Evolutionary conservation across 1,140 invertebrate species (phyloP), one percentile per base, ranked within the genome.

Genomic region (Daktulosphaira vitifoliae): DNA sequence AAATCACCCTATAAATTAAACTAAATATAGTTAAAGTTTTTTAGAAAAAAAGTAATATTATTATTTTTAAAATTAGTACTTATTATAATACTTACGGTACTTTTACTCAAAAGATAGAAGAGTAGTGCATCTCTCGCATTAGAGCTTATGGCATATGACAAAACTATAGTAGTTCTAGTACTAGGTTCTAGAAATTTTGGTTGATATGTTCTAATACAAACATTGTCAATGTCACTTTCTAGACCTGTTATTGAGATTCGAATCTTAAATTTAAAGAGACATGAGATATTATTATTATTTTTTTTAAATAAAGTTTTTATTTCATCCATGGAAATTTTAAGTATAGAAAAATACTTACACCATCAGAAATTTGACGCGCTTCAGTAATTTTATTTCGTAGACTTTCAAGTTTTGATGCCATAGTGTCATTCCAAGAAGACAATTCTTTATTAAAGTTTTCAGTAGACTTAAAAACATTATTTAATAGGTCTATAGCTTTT

Each of bases 301-400:
- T n/a, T n/a, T n/a, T n/a, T n/a, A n/a, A n/a, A n/a, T n/a, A n/a
- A n/a, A n/a, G n/a, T n/a, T n/a, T n/a, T n/a, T n/a, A n/a, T n/a
- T n/a, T n/a, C n/a, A n/a, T n/a, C n/a, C n/a, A n/a, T n/a, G n/a
- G n/a, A n/a, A n/a, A n/a, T n/a, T n/a, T n/a, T n/a, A 33, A 5
- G 29, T 33, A 0, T 16, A 46, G 38, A 20, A 15, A 48, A 53
- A 1, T 33, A 77, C 79, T 81, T 77, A 91, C 88, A 48, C 83
- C 84, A 51, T 89, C 83, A 1, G 90, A 89, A 11, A 84, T 83
- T 74, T 93, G 89, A 69, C 82, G 80, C 0, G 90, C 88, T 71
- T 87, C 81, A 2, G 81, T 77, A 54, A 93, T 89, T 73, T 85
- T 84, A 71, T 86, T 80, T 26, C 81, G 80, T 0, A 94, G 76